A percentile compares a stretch with the other conserved stretches of the same genome.
These are phyloP conservation scores for Leuctra nigra DNA, from an alignment of 2,888 invertebrate species.

Conservation along the genomic window DNA sequence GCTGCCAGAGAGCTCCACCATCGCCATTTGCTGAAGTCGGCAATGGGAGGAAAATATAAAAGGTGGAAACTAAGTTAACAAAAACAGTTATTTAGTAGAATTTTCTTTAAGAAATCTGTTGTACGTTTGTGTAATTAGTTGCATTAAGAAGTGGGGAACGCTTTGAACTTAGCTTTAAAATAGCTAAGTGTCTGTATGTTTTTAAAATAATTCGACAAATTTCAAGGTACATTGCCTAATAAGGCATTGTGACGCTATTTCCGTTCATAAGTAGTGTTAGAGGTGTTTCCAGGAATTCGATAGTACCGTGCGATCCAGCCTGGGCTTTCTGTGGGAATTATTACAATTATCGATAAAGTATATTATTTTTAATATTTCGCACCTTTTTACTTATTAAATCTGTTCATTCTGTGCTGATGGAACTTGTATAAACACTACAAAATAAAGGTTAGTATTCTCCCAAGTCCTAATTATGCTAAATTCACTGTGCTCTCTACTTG, in stretches of 20 bases:
- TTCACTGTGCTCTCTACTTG: too few species aligned
- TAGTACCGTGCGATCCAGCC: neutral
- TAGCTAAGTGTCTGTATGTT: neutral
- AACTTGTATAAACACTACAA: too few species aligned
- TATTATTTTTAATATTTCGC: too few species aligned
- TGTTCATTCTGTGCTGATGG: too few species aligned
- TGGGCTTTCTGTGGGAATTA: neutral
- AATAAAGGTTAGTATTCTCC: too few species aligned
- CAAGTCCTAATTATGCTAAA: too few species aligned
- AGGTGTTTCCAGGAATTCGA: slow-evolving; percentile 26
- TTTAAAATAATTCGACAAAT: slow-evolving; percentile 16
- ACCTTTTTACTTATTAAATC: too few species aligned
- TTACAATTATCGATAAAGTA: too few species aligned
- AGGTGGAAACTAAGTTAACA: slow-evolving; percentile 1
- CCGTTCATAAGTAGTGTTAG: slow-evolving; percentile 25
- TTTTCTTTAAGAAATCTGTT: neutral
- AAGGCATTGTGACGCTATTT: slow-evolving; percentile 31
- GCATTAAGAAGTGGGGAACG: neutral
- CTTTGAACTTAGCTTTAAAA: neutral
- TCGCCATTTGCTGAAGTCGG: neutral
- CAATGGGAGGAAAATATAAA: slow-evolving; percentile 16
- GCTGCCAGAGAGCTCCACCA: neutral
- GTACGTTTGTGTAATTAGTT: neutral
- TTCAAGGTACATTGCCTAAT: slow-evolving; percentile 30
- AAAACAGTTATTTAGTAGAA: neutral